These are phyloP conservation scores for Mercenaria mercenaria DNA, from an alignment of 1,140 invertebrate genomes.

Conservation along the genomic window DNA sequence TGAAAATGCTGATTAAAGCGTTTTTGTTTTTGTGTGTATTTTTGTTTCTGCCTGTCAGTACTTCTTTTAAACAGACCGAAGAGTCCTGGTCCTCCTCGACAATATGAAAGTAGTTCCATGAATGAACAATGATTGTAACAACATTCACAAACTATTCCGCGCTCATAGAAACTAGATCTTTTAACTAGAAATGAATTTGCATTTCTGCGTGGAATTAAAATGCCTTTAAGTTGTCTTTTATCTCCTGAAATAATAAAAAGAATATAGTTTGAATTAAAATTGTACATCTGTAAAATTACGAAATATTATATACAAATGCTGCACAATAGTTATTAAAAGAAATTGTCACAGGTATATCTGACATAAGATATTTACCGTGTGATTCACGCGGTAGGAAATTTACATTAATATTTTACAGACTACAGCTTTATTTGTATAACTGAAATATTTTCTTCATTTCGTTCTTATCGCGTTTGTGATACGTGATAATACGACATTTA, in stretches of 20 bases:
- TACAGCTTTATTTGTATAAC: no score
- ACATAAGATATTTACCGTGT: no score
- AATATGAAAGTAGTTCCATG: slow-evolving; percentile 43
- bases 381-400: no score
- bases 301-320: background rate
- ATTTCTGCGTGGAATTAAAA: slow-evolving; percentile 22
- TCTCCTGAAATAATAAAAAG: slow-evolving; percentile 35
- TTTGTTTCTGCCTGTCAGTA: slow-evolving; percentile 1
- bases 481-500: no score
- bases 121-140: slow-evolving; percentile 44
- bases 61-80: slow-evolving; percentile 56
- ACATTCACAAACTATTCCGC: slow-evolving; percentile 51
- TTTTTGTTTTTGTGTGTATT: no score
- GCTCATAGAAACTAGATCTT: slow-evolving; percentile 41
- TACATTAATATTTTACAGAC: no score
- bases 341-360: no score
- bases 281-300: background rate
- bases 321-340: background rate
- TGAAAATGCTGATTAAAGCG: background rate
- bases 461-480: no score
- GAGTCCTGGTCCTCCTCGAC: background rate
- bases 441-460: no score
- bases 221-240: background rate
- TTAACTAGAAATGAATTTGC: slow-evolving; percentile 54
- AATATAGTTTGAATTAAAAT: background rate